These are phyloP conservation scores for Melanotaenia boesemani DNA, from an alignment of 2,797 vertebrate species.

Conservation along the genomic window DNA sequence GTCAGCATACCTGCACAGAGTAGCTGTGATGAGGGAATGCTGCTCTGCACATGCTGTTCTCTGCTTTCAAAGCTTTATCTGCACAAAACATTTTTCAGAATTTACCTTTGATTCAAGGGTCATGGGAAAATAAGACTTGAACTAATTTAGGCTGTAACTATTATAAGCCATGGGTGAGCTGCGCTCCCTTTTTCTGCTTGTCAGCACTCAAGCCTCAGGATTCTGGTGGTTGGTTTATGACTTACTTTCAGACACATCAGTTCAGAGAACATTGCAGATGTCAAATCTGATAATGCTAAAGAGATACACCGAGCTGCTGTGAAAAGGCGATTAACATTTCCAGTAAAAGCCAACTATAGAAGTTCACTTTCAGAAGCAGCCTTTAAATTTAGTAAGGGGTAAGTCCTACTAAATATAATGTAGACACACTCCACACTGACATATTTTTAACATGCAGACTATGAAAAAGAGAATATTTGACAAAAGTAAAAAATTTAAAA, in stretches of 20 bases:
- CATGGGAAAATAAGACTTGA: background rate
- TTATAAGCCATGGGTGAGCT: conserved; percentile 6
- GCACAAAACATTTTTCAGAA: background rate
- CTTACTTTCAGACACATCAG: conserved; percentile 9
- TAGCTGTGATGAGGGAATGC: background rate
- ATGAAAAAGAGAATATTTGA: background rate
- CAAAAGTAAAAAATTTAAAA: background rate
- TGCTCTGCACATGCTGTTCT: background rate
- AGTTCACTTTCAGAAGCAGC: conserved; percentile 11
- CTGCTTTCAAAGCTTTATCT: conserved; percentile 1
- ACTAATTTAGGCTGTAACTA: background rate
- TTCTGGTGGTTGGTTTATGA: conserved; percentile 13
- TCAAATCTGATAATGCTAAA: conserved; percentile 18
- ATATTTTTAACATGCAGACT: too few species aligned
- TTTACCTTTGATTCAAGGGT: background rate
- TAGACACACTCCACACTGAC: too few species aligned
- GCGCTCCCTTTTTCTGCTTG: conserved; percentile 3
- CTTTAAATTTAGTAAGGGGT: conserved; percentile 5
- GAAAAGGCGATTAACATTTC: conserved; percentile 28
- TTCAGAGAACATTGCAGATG: conserved; percentile 4
- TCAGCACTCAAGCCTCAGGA: conserved; percentile 14
- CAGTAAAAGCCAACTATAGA: conserved; percentile 11
- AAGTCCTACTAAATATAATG: too few species aligned
- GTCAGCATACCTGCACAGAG: background rate
- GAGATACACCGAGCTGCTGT: conserved; percentile 14